Evolutionary conservation across 2,888 invertebrate species (phyloP).

Genomic region (Furcula furcula): DNA sequence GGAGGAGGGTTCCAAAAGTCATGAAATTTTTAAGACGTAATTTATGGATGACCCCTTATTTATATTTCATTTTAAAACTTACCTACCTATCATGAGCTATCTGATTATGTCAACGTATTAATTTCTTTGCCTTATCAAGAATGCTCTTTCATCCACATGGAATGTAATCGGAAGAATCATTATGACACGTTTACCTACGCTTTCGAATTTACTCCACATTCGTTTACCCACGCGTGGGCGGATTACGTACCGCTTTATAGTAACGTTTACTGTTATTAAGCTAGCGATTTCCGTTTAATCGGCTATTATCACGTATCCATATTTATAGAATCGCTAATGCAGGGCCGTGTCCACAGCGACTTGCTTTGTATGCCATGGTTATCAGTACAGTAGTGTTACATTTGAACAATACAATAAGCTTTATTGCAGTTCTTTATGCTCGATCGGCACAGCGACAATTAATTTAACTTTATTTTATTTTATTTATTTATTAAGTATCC

Average conservation of each 20-base stretch:
- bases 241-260: slow-evolving; percentile 15
- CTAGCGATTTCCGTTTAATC: slow-evolving; percentile 13
- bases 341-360: neutral
- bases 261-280: slow-evolving; percentile 20
- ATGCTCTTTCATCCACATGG: slow-evolving; percentile 10
- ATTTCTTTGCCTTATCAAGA: slow-evolving; percentile 22
- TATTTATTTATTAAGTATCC: too few species aligned
- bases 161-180: slow-evolving; percentile 13
- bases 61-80: too few species aligned
- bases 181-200: neutral
- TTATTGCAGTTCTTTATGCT: too few species aligned
- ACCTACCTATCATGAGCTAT: slow-evolving; percentile 12
- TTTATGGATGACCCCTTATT: too few species aligned
- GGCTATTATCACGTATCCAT: slow-evolving; percentile 13
- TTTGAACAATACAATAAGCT: too few species aligned
- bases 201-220: slow-evolving; percentile 6
- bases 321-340: slow-evolving; percentile 13
- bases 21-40: too few species aligned
- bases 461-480: too few species aligned
- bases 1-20: too few species aligned
- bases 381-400: too few species aligned
- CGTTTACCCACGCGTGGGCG: slow-evolving; percentile 24
- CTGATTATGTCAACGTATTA: slow-evolving; percentile 18
- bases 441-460: too few species aligned
- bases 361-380: slow-evolving; percentile 6